Evolutionary conservation across 1,140 invertebrate species (phyloP), one percentile per base, ranked within the genome.

Genomic region (Cydia amplana): DNA sequence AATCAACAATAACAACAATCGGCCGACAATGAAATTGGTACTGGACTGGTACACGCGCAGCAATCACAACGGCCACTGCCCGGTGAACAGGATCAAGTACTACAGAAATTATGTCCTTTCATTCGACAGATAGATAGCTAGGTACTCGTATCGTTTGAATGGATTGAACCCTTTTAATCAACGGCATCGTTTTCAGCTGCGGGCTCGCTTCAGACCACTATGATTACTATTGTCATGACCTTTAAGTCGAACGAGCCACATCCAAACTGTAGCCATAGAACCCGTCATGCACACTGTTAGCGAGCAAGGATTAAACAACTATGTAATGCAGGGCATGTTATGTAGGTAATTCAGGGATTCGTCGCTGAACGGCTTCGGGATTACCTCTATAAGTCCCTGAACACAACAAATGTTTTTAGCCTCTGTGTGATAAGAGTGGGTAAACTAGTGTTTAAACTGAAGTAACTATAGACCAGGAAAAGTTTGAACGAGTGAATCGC

Each of bases 261-360:
- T 76, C 64, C 75, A 43, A 73, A 84, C 75, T 72, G 81, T 81
- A 76, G 49, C 78, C 75, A 79, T 80, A 74, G 77, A 85, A 79
- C 81, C 80, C 78, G 79, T 81, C 74, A 82, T 83, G 79, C 81
- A 81, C 81, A 83, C 81, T 83, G 85, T 85, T 83, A 79, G 80
- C 79, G 78, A 85, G 85, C 83, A 84, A 83, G 87, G 87, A 91
- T 91, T 91, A 91, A 91, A 88, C 89, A 90, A 91, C 76, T 67
- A 74, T 23, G 84, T 88, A 70, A 87, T 85, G 84, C 85, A 82
- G 84, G 82, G 86, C 89, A 87, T 88, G 89, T 91, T 88, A 89
- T 90, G 87, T 90, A 90, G 84, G 84, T 89, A 90, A 90, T 91
- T 81, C 87, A 85, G 85, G 88, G 88, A 87, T 86, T 86, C 88